Evolutionary conservation across 2,797 vertebrate genomes (phyloP).

Genomic region (Spondyliosoma cantharus): DNA sequence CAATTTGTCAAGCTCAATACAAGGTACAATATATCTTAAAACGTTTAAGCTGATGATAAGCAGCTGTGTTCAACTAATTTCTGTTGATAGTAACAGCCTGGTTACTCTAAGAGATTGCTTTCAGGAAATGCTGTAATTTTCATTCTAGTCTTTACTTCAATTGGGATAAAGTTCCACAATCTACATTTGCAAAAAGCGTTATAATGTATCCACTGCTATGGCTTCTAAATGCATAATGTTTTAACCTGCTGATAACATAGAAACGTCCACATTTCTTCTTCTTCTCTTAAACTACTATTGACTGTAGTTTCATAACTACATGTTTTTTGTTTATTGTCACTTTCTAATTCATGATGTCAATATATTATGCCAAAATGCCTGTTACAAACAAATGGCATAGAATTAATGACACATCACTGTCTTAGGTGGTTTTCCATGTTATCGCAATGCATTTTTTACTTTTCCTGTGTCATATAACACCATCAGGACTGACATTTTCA

Average conservation of each 20-base stretch:
- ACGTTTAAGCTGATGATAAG: neutral
- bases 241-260: neutral
- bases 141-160: neutral
- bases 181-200: neutral
- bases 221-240: too few species aligned
- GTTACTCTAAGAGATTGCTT: neutral
- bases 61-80: neutral
- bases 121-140: neutral
- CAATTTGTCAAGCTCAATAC: neutral
- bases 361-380: too few species aligned
- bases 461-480: too few species aligned
- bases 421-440: too few species aligned
- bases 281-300: neutral
- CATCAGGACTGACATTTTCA: too few species aligned
- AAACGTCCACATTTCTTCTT: neutral
- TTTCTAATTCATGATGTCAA: neutral
- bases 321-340: neutral
- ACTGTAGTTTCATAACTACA: neutral
- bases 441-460: too few species aligned
- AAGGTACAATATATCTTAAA: neutral
- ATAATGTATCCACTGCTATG: neutral
- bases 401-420: too few species aligned
- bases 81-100: neutral
- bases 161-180: neutral
- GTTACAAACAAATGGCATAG: too few species aligned